Evolutionary conservation across 2,113 vertebrate genomes (phyloP).

Genomic region (Arizona elegans): DNA sequence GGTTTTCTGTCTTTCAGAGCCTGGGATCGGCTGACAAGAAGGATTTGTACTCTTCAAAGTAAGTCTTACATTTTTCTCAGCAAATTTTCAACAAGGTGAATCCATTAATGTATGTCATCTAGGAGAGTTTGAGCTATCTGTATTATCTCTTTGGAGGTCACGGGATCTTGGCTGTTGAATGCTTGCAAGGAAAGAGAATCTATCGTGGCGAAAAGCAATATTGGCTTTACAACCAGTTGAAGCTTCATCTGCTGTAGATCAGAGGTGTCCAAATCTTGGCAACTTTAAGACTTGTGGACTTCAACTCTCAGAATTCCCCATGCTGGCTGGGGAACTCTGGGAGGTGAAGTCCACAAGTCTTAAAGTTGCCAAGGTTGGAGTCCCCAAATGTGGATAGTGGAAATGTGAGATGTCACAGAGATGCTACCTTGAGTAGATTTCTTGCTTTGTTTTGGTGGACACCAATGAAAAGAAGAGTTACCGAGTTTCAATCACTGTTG

Average conservation of each 20-base stretch:
- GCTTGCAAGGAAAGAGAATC: neutral
- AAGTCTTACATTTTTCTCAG: slow-evolving; percentile 53
- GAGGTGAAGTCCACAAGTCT: too few relatives aligned
- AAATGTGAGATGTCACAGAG: neutral
- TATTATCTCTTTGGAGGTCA: neutral
- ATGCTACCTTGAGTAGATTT: neutral
- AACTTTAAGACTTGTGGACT: neutral
- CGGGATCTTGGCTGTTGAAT: neutral
- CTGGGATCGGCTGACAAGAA: slow-evolving; percentile 82
- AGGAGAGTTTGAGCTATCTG: neutral
- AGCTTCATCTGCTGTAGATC: neutral
- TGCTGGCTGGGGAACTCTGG: too few relatives aligned
- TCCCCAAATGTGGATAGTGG: neutral
- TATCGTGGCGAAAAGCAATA: neutral
- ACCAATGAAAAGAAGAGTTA: neutral
- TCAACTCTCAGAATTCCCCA: neutral
- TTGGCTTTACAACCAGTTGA: neutral
- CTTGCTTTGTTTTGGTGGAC: neutral
- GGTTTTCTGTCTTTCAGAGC: slow-evolving; percentile 74
- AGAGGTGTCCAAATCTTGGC: neutral
- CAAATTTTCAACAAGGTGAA: neutral
- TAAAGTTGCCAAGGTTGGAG: too few relatives aligned
- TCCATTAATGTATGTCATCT: neutral
- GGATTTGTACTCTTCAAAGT: slow-evolving; percentile 79
- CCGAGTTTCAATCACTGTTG: neutral